phyloP scores from a whole-genome alignment of 2,797 vertebrate genomes.

The Scolopax bukidnonensis region DNA sequence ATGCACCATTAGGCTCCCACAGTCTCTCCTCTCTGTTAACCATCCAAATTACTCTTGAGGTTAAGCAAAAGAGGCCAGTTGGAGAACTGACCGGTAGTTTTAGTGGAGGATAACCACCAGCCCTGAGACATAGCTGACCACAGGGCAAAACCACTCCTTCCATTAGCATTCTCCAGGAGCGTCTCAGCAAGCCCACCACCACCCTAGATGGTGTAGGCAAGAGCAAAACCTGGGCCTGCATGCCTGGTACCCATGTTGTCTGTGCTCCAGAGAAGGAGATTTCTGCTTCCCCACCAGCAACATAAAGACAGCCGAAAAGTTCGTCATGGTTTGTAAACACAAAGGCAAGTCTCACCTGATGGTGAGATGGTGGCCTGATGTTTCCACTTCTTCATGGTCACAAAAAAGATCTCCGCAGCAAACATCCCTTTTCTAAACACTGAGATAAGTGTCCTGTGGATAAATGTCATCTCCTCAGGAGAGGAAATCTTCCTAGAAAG shows the following conservation, averaged over 20 bases:
- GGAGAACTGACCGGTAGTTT: not conserved
- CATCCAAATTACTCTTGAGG: not conserved
- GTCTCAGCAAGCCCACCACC: not conserved
- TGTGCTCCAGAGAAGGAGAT: fast-evolving
- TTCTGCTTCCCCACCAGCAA: not conserved
- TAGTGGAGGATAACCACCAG: not conserved
- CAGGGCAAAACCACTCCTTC: constrained; percentile 7
- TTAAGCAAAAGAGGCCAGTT: not conserved
- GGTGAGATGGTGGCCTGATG: not conserved
- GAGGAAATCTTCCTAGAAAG: not conserved
- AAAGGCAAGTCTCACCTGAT: not conserved
- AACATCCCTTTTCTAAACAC: not conserved
- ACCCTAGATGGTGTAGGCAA: not conserved
- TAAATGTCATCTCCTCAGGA: not conserved
- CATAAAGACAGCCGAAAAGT: not conserved
- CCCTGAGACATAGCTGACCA: not conserved
- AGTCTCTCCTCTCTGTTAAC: not conserved
- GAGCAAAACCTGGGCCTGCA: not conserved
- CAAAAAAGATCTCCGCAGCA: not conserved
- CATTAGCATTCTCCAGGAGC: not conserved
- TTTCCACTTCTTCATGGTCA: not conserved
- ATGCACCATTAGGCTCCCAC: not conserved
- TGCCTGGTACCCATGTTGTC: fast-evolving
- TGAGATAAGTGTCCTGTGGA: not conserved
- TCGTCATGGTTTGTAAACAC: not conserved